Base-by-base conservation (phyloP, 1,140 invertebrate genomes). In the Plutomurus gul region DNA sequence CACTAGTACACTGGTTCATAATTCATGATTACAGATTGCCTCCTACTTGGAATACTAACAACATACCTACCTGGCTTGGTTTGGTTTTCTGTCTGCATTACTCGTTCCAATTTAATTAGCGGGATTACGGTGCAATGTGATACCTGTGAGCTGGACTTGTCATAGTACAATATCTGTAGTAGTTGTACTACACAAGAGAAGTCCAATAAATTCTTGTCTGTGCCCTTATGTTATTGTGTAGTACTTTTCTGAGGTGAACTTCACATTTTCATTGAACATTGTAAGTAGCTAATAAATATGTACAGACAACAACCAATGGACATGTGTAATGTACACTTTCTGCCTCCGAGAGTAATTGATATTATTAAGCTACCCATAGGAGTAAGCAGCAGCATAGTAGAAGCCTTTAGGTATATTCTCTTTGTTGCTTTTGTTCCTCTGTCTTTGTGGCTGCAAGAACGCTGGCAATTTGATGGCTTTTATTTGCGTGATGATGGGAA, bases 1-100 rank as follows among this genome's bases (percentile, higher is more conserved):
- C 51, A n/a, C 16, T 60, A 22, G 47, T 3, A 8, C 20, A 22
- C 18, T 51, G 36, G 13, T 65, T 65, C 56, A 65, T 65, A 65
- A 65, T 36, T 65, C 56, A 65, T 65, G 56, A 65, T 65, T 65
- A 65, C 56, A 65, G 56, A 65, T 65, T 30, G 51, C 56, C 56
- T 65, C 56, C 56, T 65, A 65, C 56, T 33, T 65, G 27, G 56
- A 65, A 65, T 8, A 33, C 56, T 65, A 33, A 65, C 25, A 51
- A 51, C 20, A 51, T 51, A 51, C 47, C 47, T 51, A 22, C 47
- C 47, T 51, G 47, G 18, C 25, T 49, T 22, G 13, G 43, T 49
- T n/a, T 22, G 1, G 47, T 51, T 30, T 27, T n/a, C 27, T 65
- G 13, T 65, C 46, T 49, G n/a, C 46, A 65, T 16, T 65, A 65